These are phyloP conservation scores for Bimastos eiseni DNA, from an alignment of 2,888 invertebrate species.

Conservation along the genomic window DNA sequence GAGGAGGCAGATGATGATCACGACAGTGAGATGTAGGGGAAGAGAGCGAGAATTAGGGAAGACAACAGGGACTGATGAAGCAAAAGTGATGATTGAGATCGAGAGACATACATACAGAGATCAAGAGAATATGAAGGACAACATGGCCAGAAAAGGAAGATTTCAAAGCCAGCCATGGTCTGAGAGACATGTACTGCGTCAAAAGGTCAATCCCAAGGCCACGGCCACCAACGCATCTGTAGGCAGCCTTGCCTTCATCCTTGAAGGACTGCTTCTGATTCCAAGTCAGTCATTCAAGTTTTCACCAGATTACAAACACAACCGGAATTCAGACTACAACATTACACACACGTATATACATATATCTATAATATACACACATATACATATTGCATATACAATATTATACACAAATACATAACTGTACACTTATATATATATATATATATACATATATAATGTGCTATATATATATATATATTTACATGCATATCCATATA, in stretches of 20 bases:
- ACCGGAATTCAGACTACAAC: neutral
- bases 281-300: neutral
- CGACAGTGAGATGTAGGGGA: too few relatives aligned
- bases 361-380: neutral
- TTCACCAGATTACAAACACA: neutral
- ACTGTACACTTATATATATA: too few relatives aligned
- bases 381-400: neutral
- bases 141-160: neutral
- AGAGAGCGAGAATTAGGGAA: too few relatives aligned
- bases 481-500: neutral
- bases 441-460: neutral
- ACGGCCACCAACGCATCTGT: neutral
- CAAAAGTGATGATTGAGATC: neutral
- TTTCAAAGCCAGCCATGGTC: neutral
- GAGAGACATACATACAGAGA: neutral
- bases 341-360: neutral
- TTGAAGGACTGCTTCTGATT: neutral
- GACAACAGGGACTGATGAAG: neutral
- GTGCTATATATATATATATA: neutral
- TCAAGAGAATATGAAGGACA: neutral
- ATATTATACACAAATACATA: too few relatives aligned
- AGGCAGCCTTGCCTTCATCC: neutral
- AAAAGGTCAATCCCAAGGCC: too few relatives aligned
- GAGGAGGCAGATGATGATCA: too few relatives aligned
- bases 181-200: neutral